Conservation (phyloP, 2,797 vertebrate species). For the Echiichthys vipera region DNA sequence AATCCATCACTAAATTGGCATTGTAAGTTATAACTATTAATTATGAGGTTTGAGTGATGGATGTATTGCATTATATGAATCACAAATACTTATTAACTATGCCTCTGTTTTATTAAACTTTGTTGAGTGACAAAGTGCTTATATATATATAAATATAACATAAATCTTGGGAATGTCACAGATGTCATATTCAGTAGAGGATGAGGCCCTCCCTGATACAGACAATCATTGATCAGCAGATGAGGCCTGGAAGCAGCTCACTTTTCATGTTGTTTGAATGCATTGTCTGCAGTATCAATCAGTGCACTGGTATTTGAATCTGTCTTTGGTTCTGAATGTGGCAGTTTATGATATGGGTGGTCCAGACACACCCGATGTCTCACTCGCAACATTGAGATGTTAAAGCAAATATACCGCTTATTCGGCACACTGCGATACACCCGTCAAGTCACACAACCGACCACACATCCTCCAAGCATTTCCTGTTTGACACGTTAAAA, state of each 20-base stretch:
- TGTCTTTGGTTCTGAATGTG: background rate
- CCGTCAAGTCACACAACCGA: background rate
- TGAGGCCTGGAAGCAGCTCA: background rate
- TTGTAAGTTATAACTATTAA: slow-evolving; percentile 40
- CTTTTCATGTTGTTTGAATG: background rate
- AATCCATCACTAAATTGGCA: slow-evolving; percentile 45
- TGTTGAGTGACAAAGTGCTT: slow-evolving; percentile 19
- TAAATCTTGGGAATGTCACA: background rate
- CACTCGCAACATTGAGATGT: background rate
- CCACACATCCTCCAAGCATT: slow-evolving; percentile 34
- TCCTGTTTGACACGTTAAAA: slow-evolving; percentile 42
- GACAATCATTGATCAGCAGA: background rate
- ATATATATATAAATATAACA: slow-evolving; percentile 5
- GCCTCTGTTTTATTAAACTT: slow-evolving; percentile 41
- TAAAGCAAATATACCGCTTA: background rate
- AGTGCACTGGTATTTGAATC: background rate
- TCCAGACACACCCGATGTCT: background rate
- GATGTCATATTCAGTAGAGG: background rate
- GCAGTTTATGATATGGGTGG: slow-evolving; percentile 1
- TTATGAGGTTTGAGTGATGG: slow-evolving; percentile 52
- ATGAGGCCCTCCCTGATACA: background rate
- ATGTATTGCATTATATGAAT: slow-evolving; percentile 45
- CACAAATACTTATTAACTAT: slow-evolving; percentile 33
- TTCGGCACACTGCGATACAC: background rate
- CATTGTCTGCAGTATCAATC: background rate